phyloP scores from a whole-genome alignment of 2,888 invertebrate genomes.

The Stictocephala bisonia region DNA sequence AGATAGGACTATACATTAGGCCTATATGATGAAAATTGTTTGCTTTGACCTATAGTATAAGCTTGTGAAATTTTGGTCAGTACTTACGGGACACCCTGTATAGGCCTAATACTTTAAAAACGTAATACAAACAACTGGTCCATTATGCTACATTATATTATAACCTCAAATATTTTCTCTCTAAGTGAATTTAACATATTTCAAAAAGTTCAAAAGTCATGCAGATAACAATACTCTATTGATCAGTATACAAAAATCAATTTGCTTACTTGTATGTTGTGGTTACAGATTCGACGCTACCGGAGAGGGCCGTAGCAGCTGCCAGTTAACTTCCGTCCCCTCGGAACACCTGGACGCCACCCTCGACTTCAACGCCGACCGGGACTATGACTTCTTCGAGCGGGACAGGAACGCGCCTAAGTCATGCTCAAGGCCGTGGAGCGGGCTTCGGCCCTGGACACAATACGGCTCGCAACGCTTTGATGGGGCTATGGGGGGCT shows the following conservation, averaged over 20 bases:
- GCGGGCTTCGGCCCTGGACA: constrained; percentile 46
- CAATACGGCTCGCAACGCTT: constrained; percentile 42
- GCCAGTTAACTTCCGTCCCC: constrained; percentile 80
- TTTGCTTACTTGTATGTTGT: not conserved
- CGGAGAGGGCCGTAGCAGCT: constrained; percentile 79
- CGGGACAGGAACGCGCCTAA: constrained; percentile 75
- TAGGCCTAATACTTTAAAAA: too few species aligned
- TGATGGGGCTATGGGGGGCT: constrained; percentile 37
- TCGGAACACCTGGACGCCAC: constrained; percentile 75
- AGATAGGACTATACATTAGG: too few species aligned
- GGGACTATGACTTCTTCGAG: constrained; percentile 84
- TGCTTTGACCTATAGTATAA: too few species aligned
- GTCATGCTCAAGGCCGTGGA: constrained; percentile 54
- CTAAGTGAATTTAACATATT: too few species aligned
- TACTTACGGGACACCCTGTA: too few species aligned
- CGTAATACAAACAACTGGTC: too few species aligned
- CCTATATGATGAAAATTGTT: too few species aligned
- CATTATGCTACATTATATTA: too few species aligned
- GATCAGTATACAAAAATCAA: not conserved
- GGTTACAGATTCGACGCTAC: constrained; percentile 72
- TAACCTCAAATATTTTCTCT: too few species aligned
- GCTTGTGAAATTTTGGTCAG: too few species aligned
- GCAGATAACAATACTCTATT: not conserved
- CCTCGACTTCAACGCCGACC: constrained; percentile 73
- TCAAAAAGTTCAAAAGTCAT: too few species aligned